Conservation (phyloP, 2,113 vertebrate genomes). For the Mormoops blainvillei region DNA sequence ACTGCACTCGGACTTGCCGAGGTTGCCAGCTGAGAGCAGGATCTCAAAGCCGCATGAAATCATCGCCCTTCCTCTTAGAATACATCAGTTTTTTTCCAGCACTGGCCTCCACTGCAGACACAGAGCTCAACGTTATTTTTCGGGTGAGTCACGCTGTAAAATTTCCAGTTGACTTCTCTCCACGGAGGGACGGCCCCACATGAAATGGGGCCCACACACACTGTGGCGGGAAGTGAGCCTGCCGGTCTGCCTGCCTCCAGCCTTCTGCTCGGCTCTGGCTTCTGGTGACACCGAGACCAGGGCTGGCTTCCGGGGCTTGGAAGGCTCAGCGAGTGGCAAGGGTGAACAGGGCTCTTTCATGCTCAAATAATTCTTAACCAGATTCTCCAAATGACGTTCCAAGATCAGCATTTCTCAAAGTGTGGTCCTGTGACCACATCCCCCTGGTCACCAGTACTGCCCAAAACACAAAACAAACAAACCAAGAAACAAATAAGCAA, state of each 20-base stretch:
- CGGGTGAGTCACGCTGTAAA: conserved; percentile 55
- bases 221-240: conserved; percentile 14
- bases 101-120: conserved; percentile 30
- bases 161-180: conserved; percentile 48
- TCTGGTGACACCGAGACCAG: background rate
- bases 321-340: background rate
- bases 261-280: background rate
- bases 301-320: background rate
- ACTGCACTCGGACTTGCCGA: conserved; percentile 43
- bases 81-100: conserved; percentile 30
- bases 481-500: too few species aligned
- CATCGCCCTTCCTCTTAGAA: conserved; percentile 50
- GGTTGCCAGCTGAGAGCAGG: conserved; percentile 45
- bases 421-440: background rate
- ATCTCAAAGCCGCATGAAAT: conserved; percentile 48
- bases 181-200: background rate
- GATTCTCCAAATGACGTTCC: background rate
- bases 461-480: background rate
- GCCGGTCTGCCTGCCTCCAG: background rate
- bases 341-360: background rate
- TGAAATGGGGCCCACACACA: conserved; percentile 48
- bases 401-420: background rate
- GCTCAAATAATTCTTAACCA: background rate
- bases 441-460: background rate
- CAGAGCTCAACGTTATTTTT: background rate